A percentile compares a stretch with the other conserved stretches of the same genome.
These are phyloP conservation scores for Helicorthomorpha holstii DNA, from an alignment of 1,140 invertebrate species.

Conservation along the genomic window DNA sequence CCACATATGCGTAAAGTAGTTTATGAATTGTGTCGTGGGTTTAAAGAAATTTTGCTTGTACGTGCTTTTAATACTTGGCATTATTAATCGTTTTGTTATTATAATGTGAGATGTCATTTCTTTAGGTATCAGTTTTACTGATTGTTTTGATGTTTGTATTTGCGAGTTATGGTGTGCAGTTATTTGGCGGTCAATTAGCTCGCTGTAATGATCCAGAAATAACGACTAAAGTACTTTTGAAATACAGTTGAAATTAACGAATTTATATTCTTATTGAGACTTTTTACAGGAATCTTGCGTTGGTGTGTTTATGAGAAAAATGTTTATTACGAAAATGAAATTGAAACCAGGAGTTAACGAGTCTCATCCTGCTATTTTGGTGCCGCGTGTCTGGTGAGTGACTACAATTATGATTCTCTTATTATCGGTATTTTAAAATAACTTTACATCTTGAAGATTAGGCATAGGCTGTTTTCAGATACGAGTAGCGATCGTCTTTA, in stretches of 20 bases:
- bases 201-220: constrained; percentile 94
- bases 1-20: constrained; percentile 99
- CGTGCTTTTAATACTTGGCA: constrained; percentile 10
- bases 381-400: constrained; percentile 90
- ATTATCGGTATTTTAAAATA: too few species aligned
- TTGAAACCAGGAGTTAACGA: constrained; percentile 57
- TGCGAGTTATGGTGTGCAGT: constrained; percentile 94
- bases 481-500: constrained; percentile 1
- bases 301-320: constrained; percentile 81
- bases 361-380: constrained; percentile 82
- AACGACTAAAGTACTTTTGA: constrained; percentile 25
- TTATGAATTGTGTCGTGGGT: constrained; percentile 94
- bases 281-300: constrained; percentile 62
- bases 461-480: neutral
- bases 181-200: constrained; percentile 88
- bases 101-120: constrained; percentile 10
- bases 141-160: constrained; percentile 98
- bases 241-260: neutral
- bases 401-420: too few species aligned
- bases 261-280: neutral
- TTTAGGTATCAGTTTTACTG: constrained; percentile 84
- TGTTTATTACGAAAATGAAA: constrained; percentile 99
- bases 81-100: neutral
- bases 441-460: too few species aligned
- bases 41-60: constrained; percentile 96